Conservation (phyloP, 2,888 invertebrate genomes). For the Antheraea yamamai region DNA sequence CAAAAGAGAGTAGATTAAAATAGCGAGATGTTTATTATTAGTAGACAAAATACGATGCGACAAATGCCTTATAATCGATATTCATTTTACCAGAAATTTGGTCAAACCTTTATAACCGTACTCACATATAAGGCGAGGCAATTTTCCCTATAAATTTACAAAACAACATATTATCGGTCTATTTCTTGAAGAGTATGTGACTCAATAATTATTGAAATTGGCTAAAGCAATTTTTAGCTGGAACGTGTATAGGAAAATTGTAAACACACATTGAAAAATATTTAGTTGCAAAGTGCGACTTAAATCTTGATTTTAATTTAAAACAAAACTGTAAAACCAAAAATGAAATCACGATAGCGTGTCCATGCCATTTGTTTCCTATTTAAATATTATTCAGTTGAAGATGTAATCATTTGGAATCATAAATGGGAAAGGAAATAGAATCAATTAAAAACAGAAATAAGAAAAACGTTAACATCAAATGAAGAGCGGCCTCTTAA, state of each 20-base stretch:
- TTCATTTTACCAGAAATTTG: background rate
- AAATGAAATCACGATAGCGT: background rate
- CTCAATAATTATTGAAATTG: background rate
- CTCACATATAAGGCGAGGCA: background rate
- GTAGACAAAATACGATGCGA: background rate
- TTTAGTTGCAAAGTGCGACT: background rate
- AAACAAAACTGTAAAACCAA: background rate
- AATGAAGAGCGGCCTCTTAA: constrained; percentile 6
- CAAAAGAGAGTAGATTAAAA: background rate
- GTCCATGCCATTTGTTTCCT: background rate
- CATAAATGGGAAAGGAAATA: constrained; percentile 5
- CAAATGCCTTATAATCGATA: background rate
- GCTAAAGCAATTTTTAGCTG: background rate
- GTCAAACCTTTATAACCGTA: background rate
- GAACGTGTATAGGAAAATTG: background rate
- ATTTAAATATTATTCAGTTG: background rate
- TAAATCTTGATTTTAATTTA: background rate
- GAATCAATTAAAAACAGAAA: constrained; percentile 8
- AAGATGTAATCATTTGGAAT: background rate
- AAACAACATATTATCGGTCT: too few relatives aligned
- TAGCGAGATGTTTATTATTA: background rate
- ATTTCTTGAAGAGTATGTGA: background rate
- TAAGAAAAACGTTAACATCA: constrained; percentile 8
- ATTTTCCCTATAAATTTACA: too few relatives aligned
- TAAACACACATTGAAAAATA: background rate